phyloP scores from a whole-genome alignment of 2,113 vertebrate species.

The Chionis minor region DNA sequence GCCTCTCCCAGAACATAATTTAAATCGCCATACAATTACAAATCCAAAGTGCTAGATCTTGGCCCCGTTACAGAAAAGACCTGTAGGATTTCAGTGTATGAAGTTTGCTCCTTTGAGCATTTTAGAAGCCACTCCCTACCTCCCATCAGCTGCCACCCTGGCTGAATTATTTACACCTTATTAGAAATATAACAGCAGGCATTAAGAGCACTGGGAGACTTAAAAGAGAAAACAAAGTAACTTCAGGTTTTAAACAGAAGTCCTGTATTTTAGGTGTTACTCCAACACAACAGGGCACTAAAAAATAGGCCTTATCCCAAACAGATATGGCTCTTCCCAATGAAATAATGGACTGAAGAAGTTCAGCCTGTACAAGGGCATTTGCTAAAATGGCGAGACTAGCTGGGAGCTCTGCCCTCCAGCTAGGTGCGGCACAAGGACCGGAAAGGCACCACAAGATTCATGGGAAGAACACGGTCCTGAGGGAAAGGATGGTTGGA shows the following conservation, averaged over 20 bases:
- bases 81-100: background rate
- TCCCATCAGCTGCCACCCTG: background rate
- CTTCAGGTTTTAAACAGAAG: background rate
- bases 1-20: background rate
- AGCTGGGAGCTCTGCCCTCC: background rate
- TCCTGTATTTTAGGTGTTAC: background rate
- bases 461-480: background rate
- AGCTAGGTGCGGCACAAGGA: background rate
- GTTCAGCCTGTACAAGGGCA: background rate
- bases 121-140: background rate
- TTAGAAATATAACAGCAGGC: background rate
- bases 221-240: background rate
- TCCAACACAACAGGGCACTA: background rate
- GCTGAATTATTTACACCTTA: slow-evolving; percentile 6
- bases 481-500: background rate
- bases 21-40: background rate
- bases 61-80: background rate
- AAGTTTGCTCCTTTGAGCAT: background rate
- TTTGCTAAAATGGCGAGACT: background rate
- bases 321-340: background rate
- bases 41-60: background rate
- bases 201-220: background rate
- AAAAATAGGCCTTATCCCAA: background rate
- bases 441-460: background rate
- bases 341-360: background rate